These are phyloP conservation scores for Ceuthmochares aereus DNA, from an alignment of 2,113 vertebrate genomes.

Conservation along the genomic window DNA sequence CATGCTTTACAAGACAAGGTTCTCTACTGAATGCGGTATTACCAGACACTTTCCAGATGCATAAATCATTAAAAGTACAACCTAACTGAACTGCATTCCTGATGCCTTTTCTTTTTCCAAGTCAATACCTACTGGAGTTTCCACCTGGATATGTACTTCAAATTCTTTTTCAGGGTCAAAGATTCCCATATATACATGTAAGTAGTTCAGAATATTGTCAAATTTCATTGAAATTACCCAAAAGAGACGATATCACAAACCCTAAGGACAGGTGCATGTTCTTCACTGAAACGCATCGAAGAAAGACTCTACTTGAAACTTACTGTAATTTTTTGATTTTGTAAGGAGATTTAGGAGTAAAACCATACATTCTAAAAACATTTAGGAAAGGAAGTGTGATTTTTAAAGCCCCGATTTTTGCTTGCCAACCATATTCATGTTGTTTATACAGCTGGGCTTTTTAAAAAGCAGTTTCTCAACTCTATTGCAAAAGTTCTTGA, in stretches of 20 bases:
- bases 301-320: not conserved
- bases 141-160: not conserved
- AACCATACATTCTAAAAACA: not conserved
- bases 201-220: not conserved
- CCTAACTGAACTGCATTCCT: not conserved
- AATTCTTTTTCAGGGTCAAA: not conserved
- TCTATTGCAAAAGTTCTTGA: not conserved
- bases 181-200: not conserved
- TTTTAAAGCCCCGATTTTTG: not conserved
- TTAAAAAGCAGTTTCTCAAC: slow-evolving; percentile 3
- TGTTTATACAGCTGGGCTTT: slow-evolving; percentile 57
- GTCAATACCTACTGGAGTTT: not conserved
- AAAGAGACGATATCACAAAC: not conserved
- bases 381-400: not conserved
- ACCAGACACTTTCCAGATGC: not conserved
- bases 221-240: not conserved
- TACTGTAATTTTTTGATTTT: not conserved
- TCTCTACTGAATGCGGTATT: not conserved
- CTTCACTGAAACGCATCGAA: not conserved
- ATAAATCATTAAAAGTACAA: not conserved
- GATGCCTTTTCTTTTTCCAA: not conserved
- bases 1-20: not conserved
- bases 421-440: not conserved
- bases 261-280: not conserved
- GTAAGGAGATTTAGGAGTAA: not conserved